phyloP scores from a whole-genome alignment of 2,797 vertebrate genomes.

The Pseudochirops corinnae region DNA sequence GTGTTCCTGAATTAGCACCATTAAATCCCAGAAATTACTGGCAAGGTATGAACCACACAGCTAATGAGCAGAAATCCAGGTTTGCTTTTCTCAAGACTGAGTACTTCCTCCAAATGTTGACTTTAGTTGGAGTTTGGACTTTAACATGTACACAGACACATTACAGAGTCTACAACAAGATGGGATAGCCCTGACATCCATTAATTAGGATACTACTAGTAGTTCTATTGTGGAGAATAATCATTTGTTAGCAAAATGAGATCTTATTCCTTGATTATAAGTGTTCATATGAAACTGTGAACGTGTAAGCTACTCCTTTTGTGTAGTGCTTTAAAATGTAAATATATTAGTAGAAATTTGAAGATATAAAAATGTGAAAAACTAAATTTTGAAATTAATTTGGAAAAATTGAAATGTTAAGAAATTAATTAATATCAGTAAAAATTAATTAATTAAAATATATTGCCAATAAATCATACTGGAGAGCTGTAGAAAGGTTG shows the following conservation, averaged over 20 bases:
- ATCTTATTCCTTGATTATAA: neutral
- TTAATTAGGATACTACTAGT: neutral
- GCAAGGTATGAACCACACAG: conserved; percentile 18
- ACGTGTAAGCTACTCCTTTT: neutral
- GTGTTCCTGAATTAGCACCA: neutral
- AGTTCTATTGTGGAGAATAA: neutral
- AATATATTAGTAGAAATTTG: conserved; percentile 1
- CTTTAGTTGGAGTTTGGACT: neutral
- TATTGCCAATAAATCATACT: conserved; percentile 18
- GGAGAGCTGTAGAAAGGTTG: neutral
- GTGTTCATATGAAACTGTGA: neutral
- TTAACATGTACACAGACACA: conserved; percentile 25
- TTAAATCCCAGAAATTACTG: conserved; percentile 6
- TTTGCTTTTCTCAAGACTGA: conserved; percentile 39
- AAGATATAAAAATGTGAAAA: neutral
- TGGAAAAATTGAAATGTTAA: too few species aligned
- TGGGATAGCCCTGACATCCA: conserved; percentile 7
- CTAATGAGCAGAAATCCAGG: conserved; percentile 22
- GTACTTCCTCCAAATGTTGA: neutral
- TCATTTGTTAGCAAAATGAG: conserved; percentile 22
- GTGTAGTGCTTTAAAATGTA: neutral
- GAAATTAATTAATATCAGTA: too few species aligned
- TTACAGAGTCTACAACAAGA: neutral
- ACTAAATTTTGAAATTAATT: too few species aligned
- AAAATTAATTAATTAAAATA: neutral